Percentiles rank a stretch among this genome's conserved stretches.
phyloP scores from a whole-genome alignment of 2,888 invertebrate species.

The Mesochorus sp. region DNA sequence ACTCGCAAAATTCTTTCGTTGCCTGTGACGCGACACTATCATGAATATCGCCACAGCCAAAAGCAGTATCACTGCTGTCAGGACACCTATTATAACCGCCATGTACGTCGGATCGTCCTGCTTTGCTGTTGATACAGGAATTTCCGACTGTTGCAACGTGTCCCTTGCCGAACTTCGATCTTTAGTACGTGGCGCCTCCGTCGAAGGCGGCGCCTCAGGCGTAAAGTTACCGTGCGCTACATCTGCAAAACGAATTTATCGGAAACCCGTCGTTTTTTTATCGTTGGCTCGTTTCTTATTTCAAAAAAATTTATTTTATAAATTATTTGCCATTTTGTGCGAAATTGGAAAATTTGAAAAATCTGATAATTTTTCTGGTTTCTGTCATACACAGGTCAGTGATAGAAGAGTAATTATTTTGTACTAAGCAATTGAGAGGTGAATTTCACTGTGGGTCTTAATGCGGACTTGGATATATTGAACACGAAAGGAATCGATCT shows the following conservation, averaged over 20 bases:
- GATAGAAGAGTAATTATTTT: too few relatives aligned
- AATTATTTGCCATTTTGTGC: too few relatives aligned
- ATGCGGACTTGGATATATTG: too few relatives aligned
- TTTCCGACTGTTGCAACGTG: slow-evolving; percentile 76
- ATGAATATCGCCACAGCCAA: slow-evolving; percentile 84
- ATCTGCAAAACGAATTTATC: slow-evolving; percentile 78
- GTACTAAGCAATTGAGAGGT: too few relatives aligned
- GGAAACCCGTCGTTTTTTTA: slow-evolving; percentile 14
- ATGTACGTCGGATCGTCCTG: slow-evolving; percentile 84
- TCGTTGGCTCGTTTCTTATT: too few relatives aligned
- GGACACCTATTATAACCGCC: slow-evolving; percentile 84
- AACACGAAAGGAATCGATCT: slow-evolving; percentile 24
- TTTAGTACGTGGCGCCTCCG: slow-evolving; percentile 77
- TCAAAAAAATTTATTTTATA: too few relatives aligned
- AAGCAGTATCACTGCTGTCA: slow-evolving; percentile 84
- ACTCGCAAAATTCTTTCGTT: slow-evolving; percentile 83
- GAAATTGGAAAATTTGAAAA: too few relatives aligned
- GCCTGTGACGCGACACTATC: slow-evolving; percentile 83
- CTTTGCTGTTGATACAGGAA: slow-evolving; percentile 81
- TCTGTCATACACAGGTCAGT: too few relatives aligned
- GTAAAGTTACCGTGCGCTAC: slow-evolving; percentile 85
- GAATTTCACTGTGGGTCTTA: too few relatives aligned
- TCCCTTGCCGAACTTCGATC: slow-evolving; percentile 76
- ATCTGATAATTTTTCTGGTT: too few relatives aligned
- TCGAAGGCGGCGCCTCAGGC: slow-evolving; percentile 82